Evolutionary conservation across 2,113 vertebrate genomes (phyloP).

Genomic region (Nerophis ophidion): DNA sequence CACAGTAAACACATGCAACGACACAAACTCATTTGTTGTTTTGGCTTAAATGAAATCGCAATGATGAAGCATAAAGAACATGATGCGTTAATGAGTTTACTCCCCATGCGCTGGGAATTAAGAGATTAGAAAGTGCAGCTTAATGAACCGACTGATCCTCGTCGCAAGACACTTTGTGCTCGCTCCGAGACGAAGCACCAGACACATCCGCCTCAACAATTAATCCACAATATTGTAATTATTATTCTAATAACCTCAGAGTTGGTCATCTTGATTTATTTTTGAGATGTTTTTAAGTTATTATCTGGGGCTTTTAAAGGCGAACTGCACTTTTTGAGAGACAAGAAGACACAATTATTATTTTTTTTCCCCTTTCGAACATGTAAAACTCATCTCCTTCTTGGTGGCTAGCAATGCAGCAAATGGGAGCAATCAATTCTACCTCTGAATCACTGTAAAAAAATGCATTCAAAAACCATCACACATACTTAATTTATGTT

Average conservation of each 20-base stretch:
- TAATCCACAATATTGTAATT: background rate
- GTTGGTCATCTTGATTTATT: background rate
- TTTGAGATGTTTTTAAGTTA: background rate
- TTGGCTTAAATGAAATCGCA: background rate
- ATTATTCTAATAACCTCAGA: background rate
- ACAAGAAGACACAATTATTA: too few species aligned
- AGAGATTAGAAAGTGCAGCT: conserved; percentile 31
- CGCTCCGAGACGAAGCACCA: too few species aligned
- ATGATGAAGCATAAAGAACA: background rate
- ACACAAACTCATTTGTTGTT: background rate
- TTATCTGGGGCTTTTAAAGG: too few species aligned
- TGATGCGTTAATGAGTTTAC: conserved; percentile 10
- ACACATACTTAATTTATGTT: too few species aligned
- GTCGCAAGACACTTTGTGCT: conserved; percentile 1
- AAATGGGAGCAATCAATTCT: too few species aligned
- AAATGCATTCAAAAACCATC: too few species aligned
- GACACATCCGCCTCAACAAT: background rate
- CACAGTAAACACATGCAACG: background rate
- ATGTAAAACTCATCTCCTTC: too few species aligned
- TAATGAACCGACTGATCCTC: conserved; percentile 24
- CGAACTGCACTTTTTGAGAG: too few species aligned
- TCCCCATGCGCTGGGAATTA: conserved; percentile 20
- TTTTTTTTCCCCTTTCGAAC: too few species aligned
- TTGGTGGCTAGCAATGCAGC: too few species aligned
- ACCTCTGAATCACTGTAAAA: too few species aligned